Percentiles rank a stretch among this genome's conserved stretches.
These are phyloP conservation scores for Vanessa atalanta DNA, from an alignment of 1,140 invertebrate genomes.

Conservation along the genomic window DNA sequence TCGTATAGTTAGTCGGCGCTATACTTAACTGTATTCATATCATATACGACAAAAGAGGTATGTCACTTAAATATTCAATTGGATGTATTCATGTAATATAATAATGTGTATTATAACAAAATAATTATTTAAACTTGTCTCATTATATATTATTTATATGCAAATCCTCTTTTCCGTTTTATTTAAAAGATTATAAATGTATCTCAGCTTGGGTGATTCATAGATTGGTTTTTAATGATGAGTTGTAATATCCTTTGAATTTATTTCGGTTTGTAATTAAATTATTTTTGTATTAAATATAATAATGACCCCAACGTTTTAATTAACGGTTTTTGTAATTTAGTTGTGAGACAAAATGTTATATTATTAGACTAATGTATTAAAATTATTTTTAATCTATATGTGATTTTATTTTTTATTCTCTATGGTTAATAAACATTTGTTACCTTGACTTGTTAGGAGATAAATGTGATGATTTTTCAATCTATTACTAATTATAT, in stretches of 20 bases:
- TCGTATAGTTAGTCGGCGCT: not conserved
- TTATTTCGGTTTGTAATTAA: conserved; percentile 11
- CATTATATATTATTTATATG: too few relatives aligned
- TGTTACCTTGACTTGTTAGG: too few relatives aligned
- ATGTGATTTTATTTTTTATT: conserved; percentile 4
- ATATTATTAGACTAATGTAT: conserved; percentile 31
- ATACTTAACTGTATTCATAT: conserved; percentile 8
- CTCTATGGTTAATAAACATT: not conserved
- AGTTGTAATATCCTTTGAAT: not conserved
- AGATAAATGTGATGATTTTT: too few relatives aligned
- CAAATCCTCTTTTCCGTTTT: too few relatives aligned
- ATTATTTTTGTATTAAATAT: conserved; percentile 27
- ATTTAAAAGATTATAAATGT: not conserved
- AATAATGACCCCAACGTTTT: conserved; percentile 15
- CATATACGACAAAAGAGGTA: not conserved
- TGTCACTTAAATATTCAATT: not conserved
- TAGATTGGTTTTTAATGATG: not conserved
- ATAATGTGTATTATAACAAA: not conserved
- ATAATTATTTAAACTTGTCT: not conserved
- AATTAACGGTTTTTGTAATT: conserved; percentile 18
- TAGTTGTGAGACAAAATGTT: conserved; percentile 25
- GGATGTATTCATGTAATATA: not conserved
- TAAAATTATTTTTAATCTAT: conserved; percentile 35
- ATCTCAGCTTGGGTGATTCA: not conserved
- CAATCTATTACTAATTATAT: too few relatives aligned